These are phyloP conservation scores for Xestia ashworthii DNA, from an alignment of 2,888 invertebrate genomes.

Conservation along the genomic window DNA sequence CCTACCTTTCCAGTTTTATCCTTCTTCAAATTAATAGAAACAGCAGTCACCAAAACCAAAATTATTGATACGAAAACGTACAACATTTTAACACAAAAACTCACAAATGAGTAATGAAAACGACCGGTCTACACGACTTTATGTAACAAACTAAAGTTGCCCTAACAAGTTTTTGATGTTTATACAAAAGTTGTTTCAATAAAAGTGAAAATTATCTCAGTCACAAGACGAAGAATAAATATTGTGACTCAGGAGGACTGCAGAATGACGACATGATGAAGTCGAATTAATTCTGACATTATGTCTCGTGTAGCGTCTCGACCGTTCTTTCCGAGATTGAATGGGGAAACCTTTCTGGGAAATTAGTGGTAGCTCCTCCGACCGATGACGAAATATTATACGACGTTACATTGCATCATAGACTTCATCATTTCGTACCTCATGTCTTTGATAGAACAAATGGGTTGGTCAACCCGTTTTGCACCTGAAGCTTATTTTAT, in stretches of 20 bases:
- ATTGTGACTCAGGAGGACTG: constrained; percentile 46
- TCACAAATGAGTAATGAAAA: constrained; percentile 29
- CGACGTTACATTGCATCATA: not conserved
- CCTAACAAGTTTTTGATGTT: constrained; percentile 48
- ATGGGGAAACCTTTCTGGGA: not conserved
- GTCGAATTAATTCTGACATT: constrained; percentile 13
- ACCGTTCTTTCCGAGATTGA: not conserved
- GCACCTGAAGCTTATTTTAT: not conserved
- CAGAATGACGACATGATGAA: constrained; percentile 23
- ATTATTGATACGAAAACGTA: constrained; percentile 78
- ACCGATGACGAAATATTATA: not conserved
- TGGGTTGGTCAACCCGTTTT: not conserved
- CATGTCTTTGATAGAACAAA: not conserved
- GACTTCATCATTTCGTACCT: too few relatives aligned
- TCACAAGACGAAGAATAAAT: constrained; percentile 71
- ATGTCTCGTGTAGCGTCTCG: constrained; percentile 21
- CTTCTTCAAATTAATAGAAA: constrained; percentile 70
- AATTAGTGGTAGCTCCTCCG: constrained; percentile 7
- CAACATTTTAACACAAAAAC: constrained; percentile 71
- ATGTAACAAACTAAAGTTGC: constrained; percentile 66
- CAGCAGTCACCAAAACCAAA: constrained; percentile 45
- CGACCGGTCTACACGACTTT: constrained; percentile 63
- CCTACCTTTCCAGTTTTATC: constrained; percentile 75
- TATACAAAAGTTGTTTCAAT: constrained; percentile 54
- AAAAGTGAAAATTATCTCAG: constrained; percentile 70